Evolutionary conservation across 2,113 vertebrate species (phyloP).

Genomic region (Ctenodactylus gundi): DNA sequence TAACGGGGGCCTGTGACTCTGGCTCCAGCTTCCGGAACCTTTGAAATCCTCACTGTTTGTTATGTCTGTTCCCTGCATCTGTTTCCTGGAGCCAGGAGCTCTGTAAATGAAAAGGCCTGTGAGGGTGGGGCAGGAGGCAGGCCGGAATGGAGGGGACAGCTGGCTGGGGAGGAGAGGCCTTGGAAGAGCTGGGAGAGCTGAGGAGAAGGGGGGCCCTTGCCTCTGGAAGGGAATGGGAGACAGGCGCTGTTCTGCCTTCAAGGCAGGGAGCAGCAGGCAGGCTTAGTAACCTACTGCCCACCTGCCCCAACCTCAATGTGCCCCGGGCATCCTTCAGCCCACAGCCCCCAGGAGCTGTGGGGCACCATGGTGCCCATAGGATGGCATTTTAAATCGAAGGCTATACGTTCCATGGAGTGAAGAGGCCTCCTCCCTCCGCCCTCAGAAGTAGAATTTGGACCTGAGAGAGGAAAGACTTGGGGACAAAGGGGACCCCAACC

Average conservation of each 20-base stretch:
- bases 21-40: conserved; percentile 37
- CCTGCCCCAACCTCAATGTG: not conserved
- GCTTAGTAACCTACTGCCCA: not conserved
- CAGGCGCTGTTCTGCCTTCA: not conserved
- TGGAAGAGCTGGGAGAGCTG: not conserved
- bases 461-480: too few species aligned
- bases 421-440: too few species aligned
- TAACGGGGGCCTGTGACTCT: not conserved
- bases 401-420: too few species aligned
- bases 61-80: conserved; percentile 53
- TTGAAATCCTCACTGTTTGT: conserved; percentile 59
- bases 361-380: too few species aligned
- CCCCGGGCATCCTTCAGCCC: too few species aligned
- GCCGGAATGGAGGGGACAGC: not conserved
- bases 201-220: not conserved
- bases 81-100: conserved; percentile 59
- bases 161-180: too few species aligned
- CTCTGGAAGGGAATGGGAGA: not conserved
- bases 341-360: too few species aligned
- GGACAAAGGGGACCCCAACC: too few species aligned
- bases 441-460: too few species aligned
- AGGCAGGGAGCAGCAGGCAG: too few species aligned
- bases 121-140: not conserved
- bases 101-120: not conserved
- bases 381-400: too few species aligned